Evolutionary conservation across 2,888 invertebrate genomes (phyloP).

Genomic region (Selenia dentaria): DNA sequence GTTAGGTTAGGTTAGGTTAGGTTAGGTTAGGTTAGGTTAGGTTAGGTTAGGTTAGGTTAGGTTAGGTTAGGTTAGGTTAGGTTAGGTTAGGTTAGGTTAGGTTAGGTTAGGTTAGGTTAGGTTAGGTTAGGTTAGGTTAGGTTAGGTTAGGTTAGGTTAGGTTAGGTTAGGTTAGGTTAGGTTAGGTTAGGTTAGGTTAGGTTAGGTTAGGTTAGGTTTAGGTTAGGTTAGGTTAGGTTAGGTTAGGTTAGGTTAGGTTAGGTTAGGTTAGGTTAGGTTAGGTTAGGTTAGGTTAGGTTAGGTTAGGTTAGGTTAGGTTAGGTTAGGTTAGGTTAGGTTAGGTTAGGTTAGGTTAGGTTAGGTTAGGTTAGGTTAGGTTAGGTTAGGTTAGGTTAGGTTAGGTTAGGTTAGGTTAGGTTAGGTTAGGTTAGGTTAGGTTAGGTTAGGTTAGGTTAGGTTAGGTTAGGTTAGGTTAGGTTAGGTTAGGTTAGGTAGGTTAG

Average conservation of each 20-base stretch:
- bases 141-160: conserved; percentile 15
- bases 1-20: conserved; percentile 22
- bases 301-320: conserved; percentile 34
- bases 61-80: conserved; percentile 33
- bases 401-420: conserved; percentile 25
- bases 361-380: conserved; percentile 16
- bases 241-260: conserved; percentile 18
- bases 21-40: conserved; percentile 23
- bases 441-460: conserved; percentile 30
- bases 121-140: conserved; percentile 17
- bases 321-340: conserved; percentile 23
- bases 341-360: conserved; percentile 25
- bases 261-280: conserved; percentile 31
- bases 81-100: conserved; percentile 29
- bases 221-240: conserved; percentile 25
- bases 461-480: conserved; percentile 31
- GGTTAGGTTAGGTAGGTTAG: conserved; percentile 21
- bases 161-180: conserved; percentile 25
- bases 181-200: conserved; percentile 27
- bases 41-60: conserved; percentile 33
- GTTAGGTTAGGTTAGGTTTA: too few relatives aligned
- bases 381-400: conserved; percentile 28
- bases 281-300: conserved; percentile 31
- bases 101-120: conserved; percentile 22
- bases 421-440: conserved; percentile 25